Percentiles rank a stretch among this genome's conserved stretches.
Evolutionary conservation across 2,113 vertebrate genomes (phyloP).

Genomic region (Orientallactaga bullata): DNA sequence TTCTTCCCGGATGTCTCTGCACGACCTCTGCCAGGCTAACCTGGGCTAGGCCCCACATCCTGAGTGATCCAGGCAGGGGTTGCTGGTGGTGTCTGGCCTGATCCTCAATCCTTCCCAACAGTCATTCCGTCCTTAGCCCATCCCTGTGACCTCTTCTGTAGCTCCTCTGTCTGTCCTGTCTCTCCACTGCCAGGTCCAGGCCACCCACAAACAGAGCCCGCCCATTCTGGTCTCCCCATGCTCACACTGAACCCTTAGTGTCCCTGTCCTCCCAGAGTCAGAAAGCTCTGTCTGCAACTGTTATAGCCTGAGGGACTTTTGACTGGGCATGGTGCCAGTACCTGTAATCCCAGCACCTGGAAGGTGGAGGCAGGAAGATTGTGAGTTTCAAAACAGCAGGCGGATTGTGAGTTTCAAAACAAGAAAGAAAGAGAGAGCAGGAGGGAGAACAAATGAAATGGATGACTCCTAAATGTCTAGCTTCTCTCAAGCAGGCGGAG

Average conservation of each 20-base stretch:
- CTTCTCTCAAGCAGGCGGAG: not conserved
- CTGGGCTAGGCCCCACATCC: not conserved
- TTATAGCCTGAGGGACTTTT: not conserved
- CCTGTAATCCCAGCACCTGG: not conserved
- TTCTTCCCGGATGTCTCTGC: not conserved
- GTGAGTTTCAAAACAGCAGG: not conserved
- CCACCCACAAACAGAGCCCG: not conserved
- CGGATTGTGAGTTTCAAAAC: not conserved
- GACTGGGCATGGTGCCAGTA: not conserved
- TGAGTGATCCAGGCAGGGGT: not conserved
- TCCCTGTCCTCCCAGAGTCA: not conserved
- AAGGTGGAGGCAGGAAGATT: not conserved
- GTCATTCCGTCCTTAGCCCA: not conserved
- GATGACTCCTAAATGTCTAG: not conserved
- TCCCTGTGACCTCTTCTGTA: not conserved
- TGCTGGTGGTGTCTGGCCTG: not conserved
- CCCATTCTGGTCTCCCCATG: not conserved
- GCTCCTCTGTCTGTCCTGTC: not conserved
- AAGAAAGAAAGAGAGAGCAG: not conserved
- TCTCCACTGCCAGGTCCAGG: not conserved
- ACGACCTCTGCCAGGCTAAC: not conserved
- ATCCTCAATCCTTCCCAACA: not conserved
- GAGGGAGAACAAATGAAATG: no score
- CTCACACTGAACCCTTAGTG: rapidly evolving
- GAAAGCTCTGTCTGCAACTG: not conserved